Conservation (phyloP, 2,797 vertebrate genomes). For the Coregonus ussuriensis region DNA sequence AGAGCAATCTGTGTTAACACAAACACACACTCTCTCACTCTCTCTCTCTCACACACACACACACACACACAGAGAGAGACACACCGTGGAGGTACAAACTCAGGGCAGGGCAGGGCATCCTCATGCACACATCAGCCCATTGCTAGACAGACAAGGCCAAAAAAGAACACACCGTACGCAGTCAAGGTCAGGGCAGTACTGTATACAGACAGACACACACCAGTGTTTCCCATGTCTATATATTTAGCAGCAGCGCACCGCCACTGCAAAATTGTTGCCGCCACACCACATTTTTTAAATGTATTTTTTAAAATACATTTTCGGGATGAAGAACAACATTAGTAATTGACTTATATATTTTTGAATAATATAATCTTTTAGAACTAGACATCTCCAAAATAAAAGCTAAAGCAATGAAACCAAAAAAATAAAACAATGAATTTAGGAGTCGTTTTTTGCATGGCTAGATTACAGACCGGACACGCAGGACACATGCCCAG, state of each 20-base stretch:
- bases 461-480: no score
- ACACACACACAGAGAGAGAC: background rate
- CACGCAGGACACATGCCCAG: no score
- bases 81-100: slow-evolving; percentile 3
- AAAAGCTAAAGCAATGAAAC: no score
- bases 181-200: background rate
- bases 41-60: background rate
- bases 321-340: no score
- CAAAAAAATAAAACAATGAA: no score
- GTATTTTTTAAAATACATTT: no score
- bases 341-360: background rate
- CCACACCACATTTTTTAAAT: background rate
- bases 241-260: no score
- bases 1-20: background rate
- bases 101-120: slow-evolving; percentile 26
- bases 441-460: no score
- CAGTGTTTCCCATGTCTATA: no score
- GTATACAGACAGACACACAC: background rate
- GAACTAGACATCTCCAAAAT: no score
- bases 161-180: background rate
- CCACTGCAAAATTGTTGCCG: background rate
- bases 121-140: background rate
- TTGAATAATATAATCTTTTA: no score
- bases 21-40: background rate
- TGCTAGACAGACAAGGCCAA: slow-evolving; percentile 28